Conservation (phyloP, 2,797 vertebrate genomes). For the Xiphorhynchus erythropygius region DNA sequence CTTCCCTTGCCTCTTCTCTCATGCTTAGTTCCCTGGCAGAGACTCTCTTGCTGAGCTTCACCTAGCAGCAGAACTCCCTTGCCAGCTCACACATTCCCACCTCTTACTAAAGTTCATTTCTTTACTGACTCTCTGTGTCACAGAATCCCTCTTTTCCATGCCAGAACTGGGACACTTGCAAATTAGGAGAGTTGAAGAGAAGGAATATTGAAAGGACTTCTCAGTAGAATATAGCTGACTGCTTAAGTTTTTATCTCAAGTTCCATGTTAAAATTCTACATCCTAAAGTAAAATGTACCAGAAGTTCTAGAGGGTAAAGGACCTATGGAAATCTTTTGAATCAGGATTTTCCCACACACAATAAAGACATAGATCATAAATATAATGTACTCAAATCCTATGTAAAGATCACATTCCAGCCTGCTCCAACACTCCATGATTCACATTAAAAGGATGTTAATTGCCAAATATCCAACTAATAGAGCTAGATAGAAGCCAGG, state of each 20-base stretch:
- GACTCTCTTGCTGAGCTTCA: not conserved
- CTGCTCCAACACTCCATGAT: not conserved
- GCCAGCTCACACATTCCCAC: not conserved
- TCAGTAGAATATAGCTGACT: not conserved
- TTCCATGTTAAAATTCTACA: not conserved
- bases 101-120: not conserved
- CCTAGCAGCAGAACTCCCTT: not conserved
- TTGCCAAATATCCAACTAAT: not conserved
- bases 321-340: not conserved
- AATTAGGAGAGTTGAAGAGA: not conserved
- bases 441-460: not conserved
- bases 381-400: not conserved
- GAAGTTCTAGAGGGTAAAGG: not conserved
- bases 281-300: not conserved
- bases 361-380: not conserved
- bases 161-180: not conserved
- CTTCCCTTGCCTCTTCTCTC: not conserved
- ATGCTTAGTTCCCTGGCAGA: not conserved
- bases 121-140: too few species aligned
- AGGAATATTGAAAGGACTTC: not conserved
- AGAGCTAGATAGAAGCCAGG: not conserved
- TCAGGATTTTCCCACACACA: not conserved
- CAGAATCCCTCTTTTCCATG: too few species aligned
- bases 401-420: not conserved
- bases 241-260: not conserved